phyloP scores from a whole-genome alignment of 2,113 vertebrate species.

The Platysteira castanea region DNA sequence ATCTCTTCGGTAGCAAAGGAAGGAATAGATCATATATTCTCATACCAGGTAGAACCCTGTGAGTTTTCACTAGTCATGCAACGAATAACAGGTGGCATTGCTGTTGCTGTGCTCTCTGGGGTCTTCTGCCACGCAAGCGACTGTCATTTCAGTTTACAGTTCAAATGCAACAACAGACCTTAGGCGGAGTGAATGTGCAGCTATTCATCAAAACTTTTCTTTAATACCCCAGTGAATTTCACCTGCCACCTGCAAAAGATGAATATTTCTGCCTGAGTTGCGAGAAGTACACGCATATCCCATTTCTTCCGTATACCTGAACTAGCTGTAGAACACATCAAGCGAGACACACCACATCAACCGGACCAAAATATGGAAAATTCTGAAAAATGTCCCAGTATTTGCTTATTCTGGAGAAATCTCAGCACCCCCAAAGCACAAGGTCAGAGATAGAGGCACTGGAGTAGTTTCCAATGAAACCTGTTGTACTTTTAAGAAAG shows the following conservation, averaged over 20 bases:
- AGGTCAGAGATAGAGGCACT: background rate
- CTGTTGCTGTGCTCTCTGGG: background rate
- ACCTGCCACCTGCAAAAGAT: background rate
- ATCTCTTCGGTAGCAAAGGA: background rate
- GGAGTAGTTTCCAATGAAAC: background rate
- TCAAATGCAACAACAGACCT: constrained; percentile 14
- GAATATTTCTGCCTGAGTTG: background rate
- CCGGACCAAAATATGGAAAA: background rate
- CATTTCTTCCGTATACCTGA: background rate
- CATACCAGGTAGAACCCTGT: background rate
- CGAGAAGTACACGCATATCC: background rate
- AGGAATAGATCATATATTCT: background rate
- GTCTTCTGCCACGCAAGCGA: background rate
- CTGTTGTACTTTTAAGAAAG: background rate
- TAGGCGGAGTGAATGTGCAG: background rate
- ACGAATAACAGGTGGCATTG: background rate
- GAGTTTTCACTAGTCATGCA: background rate
- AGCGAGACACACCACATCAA: background rate
- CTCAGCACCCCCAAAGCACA: background rate
- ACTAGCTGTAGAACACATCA: background rate
- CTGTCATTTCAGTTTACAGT: constrained; percentile 35
- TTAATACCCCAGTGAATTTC: background rate
- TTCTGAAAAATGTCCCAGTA: background rate
- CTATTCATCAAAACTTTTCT: constrained; percentile 26
- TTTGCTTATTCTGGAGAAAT: background rate